phyloP scores from a whole-genome alignment of 2,113 vertebrate genomes.

The Acanthisitta chloris region DNA sequence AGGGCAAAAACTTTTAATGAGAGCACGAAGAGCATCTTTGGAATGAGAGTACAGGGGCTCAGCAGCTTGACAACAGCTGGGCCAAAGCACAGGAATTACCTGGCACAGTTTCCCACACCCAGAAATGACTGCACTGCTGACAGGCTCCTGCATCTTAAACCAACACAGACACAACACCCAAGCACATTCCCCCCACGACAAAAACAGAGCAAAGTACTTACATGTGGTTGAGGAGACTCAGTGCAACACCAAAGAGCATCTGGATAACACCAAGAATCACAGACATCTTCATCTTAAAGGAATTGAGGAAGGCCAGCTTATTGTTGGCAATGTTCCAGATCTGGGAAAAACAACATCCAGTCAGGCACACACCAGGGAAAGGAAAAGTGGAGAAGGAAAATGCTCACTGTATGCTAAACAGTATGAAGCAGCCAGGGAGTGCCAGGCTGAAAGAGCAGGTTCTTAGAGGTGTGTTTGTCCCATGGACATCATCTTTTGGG shows the following conservation, averaged over 20 bases:
- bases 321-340: conserved; percentile 96
- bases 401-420: background rate
- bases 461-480: background rate
- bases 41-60: background rate
- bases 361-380: background rate
- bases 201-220: conserved; percentile 60
- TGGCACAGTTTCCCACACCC: background rate
- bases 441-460: background rate
- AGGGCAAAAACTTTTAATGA: background rate
- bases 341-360: conserved; percentile 64
- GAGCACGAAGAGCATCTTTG: background rate
- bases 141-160: background rate
- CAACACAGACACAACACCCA: background rate
- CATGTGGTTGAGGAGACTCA: conserved; percentile 95
- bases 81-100: background rate
- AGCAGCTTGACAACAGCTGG: background rate
- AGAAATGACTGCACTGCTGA: background rate
- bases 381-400: background rate
- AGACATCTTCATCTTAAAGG: conserved; percentile 99
- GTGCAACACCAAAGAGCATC: conserved; percentile 91
- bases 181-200: background rate
- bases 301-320: conserved; percentile 96
- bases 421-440: background rate
- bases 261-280: conserved; percentile 92
- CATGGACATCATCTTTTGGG: fast-evolving